Evolutionary conservation across 2,797 vertebrate species (phyloP).

Genomic region (Novumbra hubbsi): DNA sequence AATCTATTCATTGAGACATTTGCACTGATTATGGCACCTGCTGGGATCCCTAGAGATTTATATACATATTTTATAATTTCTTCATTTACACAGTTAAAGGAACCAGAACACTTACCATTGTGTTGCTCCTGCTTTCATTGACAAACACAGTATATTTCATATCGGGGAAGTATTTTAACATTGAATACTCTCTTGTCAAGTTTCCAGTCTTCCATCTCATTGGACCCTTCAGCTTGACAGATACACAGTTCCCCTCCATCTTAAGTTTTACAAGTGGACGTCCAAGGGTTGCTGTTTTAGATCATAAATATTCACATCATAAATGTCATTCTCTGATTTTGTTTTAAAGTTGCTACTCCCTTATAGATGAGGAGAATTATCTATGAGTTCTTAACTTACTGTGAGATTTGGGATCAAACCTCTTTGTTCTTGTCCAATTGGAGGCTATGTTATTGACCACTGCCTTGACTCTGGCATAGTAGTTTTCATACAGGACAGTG

Average conservation of each 20-base stretch:
- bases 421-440: conserved; percentile 56
- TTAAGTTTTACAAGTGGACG: conserved; percentile 63
- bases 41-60: neutral
- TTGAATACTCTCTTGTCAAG: conserved; percentile 38
- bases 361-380: neutral
- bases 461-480: conserved; percentile 65
- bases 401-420: conserved; percentile 65
- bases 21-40: neutral
- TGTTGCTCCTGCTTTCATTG: conserved; percentile 24
- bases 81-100: neutral
- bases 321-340: neutral
- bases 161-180: conserved; percentile 56
- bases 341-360: neutral
- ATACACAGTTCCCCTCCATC: conserved; percentile 44
- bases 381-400: conserved; percentile 62
- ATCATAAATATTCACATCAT: neutral
- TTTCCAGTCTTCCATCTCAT: conserved; percentile 58
- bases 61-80: no score
- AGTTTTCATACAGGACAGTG: conserved; percentile 50
- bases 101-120: conserved; percentile 49
- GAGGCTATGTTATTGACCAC: conserved; percentile 35
- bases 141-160: conserved; percentile 69
- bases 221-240: conserved; percentile 64
- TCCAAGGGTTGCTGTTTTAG: conserved; percentile 65
- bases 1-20: neutral